A percentile compares a stretch with the other conserved stretches of the same genome.
Conservation (phyloP, 2,888 invertebrate species). For the Netelia fuscicornis region DNA sequence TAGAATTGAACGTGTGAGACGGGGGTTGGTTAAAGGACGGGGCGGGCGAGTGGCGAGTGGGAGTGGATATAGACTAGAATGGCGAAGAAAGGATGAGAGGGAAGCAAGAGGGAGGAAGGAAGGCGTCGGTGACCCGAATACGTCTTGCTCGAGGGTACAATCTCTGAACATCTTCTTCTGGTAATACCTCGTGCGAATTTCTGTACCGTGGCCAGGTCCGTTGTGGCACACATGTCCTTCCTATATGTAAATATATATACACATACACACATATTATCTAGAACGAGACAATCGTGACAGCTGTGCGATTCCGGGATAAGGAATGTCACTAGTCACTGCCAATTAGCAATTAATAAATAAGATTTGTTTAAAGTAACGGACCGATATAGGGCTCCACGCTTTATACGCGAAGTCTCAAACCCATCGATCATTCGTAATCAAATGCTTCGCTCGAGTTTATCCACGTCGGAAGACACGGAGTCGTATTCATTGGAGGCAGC, state of each 20-base stretch:
- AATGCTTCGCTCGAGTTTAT: too few species aligned
- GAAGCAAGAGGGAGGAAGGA: slow-evolving; percentile 59
- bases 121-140: slow-evolving; percentile 81
- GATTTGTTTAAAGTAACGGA: too few species aligned
- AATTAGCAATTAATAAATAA: too few species aligned
- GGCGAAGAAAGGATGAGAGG: slow-evolving; percentile 50
- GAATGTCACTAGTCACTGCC: too few species aligned
- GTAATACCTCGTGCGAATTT: slow-evolving; percentile 80
- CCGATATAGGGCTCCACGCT: too few species aligned
- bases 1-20: slow-evolving; percentile 59
- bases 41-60: slow-evolving; percentile 60
- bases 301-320: neutral
- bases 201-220: slow-evolving; percentile 72
- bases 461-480: too few species aligned
- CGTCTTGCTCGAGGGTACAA: slow-evolving; percentile 81
- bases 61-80: slow-evolving; percentile 66
- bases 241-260: slow-evolving; percentile 27
- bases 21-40: slow-evolving; percentile 50
- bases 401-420: too few species aligned
- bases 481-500: too few species aligned
- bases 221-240: slow-evolving; percentile 32
- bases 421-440: too few species aligned
- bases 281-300: slow-evolving; percentile 18
- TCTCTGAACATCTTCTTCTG: slow-evolving; percentile 80
- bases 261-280: slow-evolving; percentile 3